Evolutionary conservation across 1,140 invertebrate genomes (phyloP).

Genomic region (Meloidogyne chitwoodi): DNA sequence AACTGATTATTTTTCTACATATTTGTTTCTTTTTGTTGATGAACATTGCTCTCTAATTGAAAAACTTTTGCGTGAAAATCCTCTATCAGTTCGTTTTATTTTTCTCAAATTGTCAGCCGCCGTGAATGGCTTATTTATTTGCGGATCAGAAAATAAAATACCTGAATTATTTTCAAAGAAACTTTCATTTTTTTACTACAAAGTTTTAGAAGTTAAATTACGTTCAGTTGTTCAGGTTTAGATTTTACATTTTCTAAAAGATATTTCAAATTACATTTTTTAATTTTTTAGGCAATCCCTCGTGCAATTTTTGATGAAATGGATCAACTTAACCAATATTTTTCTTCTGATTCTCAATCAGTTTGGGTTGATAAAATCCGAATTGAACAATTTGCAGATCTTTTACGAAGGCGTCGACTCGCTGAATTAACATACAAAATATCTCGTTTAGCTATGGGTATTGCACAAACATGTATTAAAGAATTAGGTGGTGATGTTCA

Average conservation of each 20-base stretch:
- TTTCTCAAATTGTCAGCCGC: conserved; percentile 37
- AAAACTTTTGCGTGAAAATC: conserved; percentile 26
- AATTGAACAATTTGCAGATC: conserved; percentile 36
- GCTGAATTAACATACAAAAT: conserved; percentile 45
- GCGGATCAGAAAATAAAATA: conserved; percentile 6
- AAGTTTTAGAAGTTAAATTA: conserved; percentile 30
- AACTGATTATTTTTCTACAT: conserved; percentile 17
- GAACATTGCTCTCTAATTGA: conserved; percentile 20
- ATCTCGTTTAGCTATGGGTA: conserved; percentile 44
- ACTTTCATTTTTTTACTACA: conserved; percentile 38
- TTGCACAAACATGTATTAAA: conserved; percentile 43
- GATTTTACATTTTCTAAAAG: too few relatives aligned
- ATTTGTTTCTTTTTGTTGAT: conserved; percentile 29
- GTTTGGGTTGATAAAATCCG: conserved; percentile 34
- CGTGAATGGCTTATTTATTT: conserved; percentile 16
- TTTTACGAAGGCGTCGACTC: conserved; percentile 27
- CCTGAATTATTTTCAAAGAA: conserved; percentile 11
- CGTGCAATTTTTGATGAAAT: conserved; percentile 40
- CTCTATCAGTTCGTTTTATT: conserved; percentile 42
- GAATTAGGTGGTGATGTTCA: conserved; percentile 33
- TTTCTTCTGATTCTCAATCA: conserved; percentile 21
- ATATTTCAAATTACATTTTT: neutral
- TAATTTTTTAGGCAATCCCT: conserved; percentile 39
- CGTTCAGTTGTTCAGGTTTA: conserved; percentile 38
- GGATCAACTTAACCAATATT: conserved; percentile 40